A percentile compares a stretch with the other conserved stretches of the same genome.
These are phyloP conservation scores for Chrysodeixis includens DNA, from an alignment of 2,888 invertebrate genomes.

Conservation along the genomic window DNA sequence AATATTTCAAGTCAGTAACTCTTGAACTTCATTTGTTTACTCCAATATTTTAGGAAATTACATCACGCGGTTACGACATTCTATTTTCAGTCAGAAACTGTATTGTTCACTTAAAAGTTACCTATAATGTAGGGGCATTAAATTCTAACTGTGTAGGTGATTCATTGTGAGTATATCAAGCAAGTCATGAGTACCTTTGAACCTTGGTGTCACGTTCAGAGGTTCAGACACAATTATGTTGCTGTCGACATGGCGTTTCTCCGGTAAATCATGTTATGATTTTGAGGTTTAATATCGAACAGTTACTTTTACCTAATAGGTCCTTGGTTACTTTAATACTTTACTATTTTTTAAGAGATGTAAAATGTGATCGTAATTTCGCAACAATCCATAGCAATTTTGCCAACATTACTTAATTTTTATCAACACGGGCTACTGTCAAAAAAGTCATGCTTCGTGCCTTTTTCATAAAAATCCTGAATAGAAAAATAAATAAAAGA, in stretches of 20 bases:
- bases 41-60: neutral
- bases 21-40: conserved; percentile 9
- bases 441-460: too few relatives aligned
- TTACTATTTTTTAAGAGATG: neutral
- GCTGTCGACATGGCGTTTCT: neutral
- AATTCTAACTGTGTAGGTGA: conserved; percentile 22
- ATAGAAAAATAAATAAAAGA: too few relatives aligned
- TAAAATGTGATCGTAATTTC: neutral
- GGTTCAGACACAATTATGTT: neutral
- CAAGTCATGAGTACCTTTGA: conserved; percentile 19
- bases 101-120: neutral
- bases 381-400: neutral
- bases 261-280: neutral
- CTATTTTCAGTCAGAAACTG: neutral
- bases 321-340: conserved; percentile 14
- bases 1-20: conserved; percentile 18
- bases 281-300: neutral
- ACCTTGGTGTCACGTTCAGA: conserved; percentile 18
- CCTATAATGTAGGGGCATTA: conserved; percentile 9
- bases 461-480: too few relatives aligned
- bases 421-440: too few relatives aligned
- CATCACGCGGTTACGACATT: neutral
- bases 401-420: neutral
- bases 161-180: conserved; percentile 19
- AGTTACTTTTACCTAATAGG: neutral